phyloP scores from a whole-genome alignment of 37 sponge, comb jelly and placozoan species.

The Amphimedon queenslandica region DNA sequence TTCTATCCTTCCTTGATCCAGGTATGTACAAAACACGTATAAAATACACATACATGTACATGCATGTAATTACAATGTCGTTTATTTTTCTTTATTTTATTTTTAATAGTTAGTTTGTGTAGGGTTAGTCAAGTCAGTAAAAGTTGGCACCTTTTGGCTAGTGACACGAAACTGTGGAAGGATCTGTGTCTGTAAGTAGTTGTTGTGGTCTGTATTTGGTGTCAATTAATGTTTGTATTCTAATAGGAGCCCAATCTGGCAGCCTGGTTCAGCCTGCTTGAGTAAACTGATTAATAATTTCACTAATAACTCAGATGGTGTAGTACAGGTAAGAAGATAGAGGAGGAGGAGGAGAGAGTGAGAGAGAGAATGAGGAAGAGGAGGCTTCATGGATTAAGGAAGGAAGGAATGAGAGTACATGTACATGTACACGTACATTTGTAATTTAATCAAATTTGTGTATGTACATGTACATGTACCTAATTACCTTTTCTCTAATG shows the following conservation, averaged over 20 bases:
- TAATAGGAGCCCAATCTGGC: too few relatives aligned
- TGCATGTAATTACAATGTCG: not conserved
- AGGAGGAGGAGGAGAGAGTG: not conserved
- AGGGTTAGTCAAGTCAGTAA: slow-evolving; percentile 44
- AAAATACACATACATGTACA: not conserved
- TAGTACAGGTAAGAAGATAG: not conserved
- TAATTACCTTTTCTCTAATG: not conserved
- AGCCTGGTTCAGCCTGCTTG: too few relatives aligned
- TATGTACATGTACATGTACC: not conserved
- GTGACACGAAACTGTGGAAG: slow-evolving; percentile 56
- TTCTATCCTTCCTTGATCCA: slow-evolving; percentile 80
- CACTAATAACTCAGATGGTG: too few relatives aligned
- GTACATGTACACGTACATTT: not conserved
- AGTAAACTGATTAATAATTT: too few relatives aligned
- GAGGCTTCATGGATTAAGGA: not conserved
- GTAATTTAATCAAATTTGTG: not conserved
- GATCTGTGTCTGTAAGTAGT: slow-evolving; percentile 54
- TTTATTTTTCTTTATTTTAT: not conserved
- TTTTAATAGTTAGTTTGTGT: slow-evolving; percentile 63
- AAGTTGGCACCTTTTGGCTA: slow-evolving; percentile 56
- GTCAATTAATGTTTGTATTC: too few relatives aligned
- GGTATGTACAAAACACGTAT: slow-evolving; percentile 37
- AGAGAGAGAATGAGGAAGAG: not conserved
- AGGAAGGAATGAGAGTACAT: not conserved
- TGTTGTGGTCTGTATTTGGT: too few relatives aligned